These are phyloP conservation scores for Pecten maximus DNA, from an alignment of 2,888 invertebrate genomes.

Conservation along the genomic window DNA sequence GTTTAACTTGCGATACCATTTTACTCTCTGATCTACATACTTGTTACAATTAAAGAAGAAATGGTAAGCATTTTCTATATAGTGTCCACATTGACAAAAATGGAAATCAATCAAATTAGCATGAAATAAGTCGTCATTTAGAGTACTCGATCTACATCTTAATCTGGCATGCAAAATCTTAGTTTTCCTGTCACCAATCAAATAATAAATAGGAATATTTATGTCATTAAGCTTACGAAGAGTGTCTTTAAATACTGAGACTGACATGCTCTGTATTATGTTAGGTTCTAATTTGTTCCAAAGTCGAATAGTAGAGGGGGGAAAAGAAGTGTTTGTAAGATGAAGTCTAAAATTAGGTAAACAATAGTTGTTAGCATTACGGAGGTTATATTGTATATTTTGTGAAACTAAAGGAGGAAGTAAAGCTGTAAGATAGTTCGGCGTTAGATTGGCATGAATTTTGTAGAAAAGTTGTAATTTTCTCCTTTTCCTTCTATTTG, in stretches of 20 bases:
- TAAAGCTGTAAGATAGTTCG: not conserved
- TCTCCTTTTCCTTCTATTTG: conserved; percentile 38
- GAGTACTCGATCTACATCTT: not conserved
- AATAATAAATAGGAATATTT: not conserved
- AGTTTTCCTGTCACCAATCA: not conserved
- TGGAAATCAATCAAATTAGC: conserved; percentile 9
- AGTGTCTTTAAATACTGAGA: not conserved
- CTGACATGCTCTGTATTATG: not conserved
- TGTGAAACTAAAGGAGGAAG: conserved; percentile 6
- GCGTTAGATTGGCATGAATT: conserved; percentile 36
- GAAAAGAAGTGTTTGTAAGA: not conserved
- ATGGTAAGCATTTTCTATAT: not conserved
- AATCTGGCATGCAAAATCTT: conserved; percentile 20
- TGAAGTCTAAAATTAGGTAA: conserved; percentile 36
- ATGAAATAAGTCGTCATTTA: conserved; percentile 5
- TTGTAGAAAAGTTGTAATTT: conserved; percentile 40
- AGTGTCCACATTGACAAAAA: not conserved
- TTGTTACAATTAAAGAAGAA: not conserved
- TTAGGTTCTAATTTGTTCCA: conserved; percentile 37
- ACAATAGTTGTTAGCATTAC: conserved; percentile 12
- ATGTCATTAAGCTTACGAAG: not conserved
- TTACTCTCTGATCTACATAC: not conserved
- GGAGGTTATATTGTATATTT: not conserved
- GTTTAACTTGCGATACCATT: not conserved
- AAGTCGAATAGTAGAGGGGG: conserved; percentile 37